Evolutionary conservation across 2,113 vertebrate species (phyloP).

Genomic region (Tachuris rubrigastra): DNA sequence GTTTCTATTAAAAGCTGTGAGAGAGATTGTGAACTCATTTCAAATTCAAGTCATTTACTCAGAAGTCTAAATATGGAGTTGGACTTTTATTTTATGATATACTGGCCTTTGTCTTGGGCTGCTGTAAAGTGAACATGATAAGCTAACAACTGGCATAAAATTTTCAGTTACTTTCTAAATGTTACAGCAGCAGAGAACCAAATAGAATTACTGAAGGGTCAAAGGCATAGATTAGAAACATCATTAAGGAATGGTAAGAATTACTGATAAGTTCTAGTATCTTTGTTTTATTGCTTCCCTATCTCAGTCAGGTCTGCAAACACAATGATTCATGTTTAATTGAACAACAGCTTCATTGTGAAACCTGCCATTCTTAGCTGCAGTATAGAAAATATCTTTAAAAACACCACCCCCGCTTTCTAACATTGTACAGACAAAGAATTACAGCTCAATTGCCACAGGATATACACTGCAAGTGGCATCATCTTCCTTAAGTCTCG

Average conservation of each 20-base stretch:
- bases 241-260: neutral
- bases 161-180: conserved; percentile 23
- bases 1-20: neutral
- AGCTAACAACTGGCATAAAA: neutral
- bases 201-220: conserved; percentile 3
- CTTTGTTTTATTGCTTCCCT: conserved; percentile 29
- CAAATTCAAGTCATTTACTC: neutral
- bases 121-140: neutral
- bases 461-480: neutral
- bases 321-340: neutral
- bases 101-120: conserved; percentile 27
- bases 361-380: conserved; percentile 47
- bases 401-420: conserved; percentile 7
- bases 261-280: conserved; percentile 18
- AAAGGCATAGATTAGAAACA: conserved; percentile 25
- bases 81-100: conserved; percentile 5
- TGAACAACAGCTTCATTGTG: conserved; percentile 57
- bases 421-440: conserved; percentile 15
- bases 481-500: neutral
- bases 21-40: neutral
- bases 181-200: neutral
- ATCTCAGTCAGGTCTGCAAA: conserved; percentile 33
- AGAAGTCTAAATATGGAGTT: neutral
- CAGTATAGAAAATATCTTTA: conserved; percentile 25
- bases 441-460: conserved; percentile 6